A percentile compares a stretch with the other conserved stretches of the same genome.
Conservation (phyloP, 2,113 vertebrate genomes). For the Hylia prasina region DNA sequence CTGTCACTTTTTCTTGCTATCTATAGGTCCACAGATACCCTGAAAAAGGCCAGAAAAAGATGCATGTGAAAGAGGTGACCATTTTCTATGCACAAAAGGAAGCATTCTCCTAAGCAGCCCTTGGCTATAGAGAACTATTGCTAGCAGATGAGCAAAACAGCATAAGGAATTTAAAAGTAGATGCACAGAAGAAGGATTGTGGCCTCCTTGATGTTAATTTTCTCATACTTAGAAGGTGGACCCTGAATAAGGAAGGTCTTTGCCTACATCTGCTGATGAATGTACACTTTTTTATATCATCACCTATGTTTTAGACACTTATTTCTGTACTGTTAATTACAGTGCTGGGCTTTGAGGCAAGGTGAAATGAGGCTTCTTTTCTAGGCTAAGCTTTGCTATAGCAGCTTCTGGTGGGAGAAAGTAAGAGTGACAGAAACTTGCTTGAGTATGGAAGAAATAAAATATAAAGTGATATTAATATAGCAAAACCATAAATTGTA, state of each 20-base stretch:
- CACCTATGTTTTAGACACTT: background rate
- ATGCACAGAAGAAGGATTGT: background rate
- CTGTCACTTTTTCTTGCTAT: background rate
- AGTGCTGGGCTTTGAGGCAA: background rate
- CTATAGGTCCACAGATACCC: background rate
- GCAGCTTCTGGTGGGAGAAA: background rate
- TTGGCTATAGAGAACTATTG: background rate
- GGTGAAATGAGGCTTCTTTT: background rate
- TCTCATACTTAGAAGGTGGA: background rate
- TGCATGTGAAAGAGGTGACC: background rate
- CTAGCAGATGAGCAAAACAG: background rate
- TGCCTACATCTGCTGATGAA: background rate
- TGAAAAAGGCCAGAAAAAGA: background rate
- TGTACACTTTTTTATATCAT: background rate
- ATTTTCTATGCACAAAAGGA: background rate
- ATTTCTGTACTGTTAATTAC: background rate
- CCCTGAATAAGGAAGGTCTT: background rate
- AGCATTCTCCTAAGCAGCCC: background rate
- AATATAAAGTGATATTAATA: background rate
- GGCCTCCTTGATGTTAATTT: background rate
- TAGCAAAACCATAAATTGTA: background rate
- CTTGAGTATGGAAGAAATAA: background rate
- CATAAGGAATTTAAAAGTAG: background rate
- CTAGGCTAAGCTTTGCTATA: background rate
- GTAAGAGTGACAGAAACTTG: background rate